Base-by-base conservation (phyloP, 2,113 vertebrate genomes). In the Oceanodroma tethys region DNA sequence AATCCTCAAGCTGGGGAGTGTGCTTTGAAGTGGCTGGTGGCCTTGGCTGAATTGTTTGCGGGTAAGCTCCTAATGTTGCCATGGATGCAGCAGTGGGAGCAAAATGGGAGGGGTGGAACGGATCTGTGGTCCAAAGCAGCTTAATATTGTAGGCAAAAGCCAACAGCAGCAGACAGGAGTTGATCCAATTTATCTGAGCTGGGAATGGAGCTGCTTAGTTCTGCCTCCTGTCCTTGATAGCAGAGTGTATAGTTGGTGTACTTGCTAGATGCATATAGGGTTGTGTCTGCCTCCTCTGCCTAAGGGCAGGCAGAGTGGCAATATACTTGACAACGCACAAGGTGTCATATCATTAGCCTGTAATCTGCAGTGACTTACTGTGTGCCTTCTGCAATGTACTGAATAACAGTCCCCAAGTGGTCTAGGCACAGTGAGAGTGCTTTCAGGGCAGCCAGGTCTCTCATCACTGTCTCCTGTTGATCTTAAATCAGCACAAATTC, bases 41-140 rank as follows among this genome's bases (percentile, higher is more conserved):
- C 78, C 78, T 87, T 93, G 91, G 67, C 85, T 92, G 82, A 92
- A 91, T 86, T 78, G 21, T 93, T 53, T 81, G 67, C 5, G 3
- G 66, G 81, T 95, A 96, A 97, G 91, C 87, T 96, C 84, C 70
- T 93, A 50, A 93, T 78, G 91, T 93, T 96, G 74, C 96, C 91
- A 95, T 91, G 78, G 90, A 91, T 91, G 91, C 89, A 90, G 62
- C 74, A 89, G 62, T 90, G 74, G 89, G 66, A 93, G 84, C 45
- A 90, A 59, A 81, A 89, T 23, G 22, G 58, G 55, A 40, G 19
- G 9, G 20, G 4, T 15, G 21, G 50, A 58, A 60, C 25, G 52
- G 79, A 42, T 87, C 43, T 93, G 25, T 73, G 81, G 90, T 82
- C 92, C 92, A 93, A 93, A 96, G 85, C 29, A 91, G 90, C 87